phyloP scores from a whole-genome alignment of 1,140 invertebrate species.

The Bombyx mori region DNA sequence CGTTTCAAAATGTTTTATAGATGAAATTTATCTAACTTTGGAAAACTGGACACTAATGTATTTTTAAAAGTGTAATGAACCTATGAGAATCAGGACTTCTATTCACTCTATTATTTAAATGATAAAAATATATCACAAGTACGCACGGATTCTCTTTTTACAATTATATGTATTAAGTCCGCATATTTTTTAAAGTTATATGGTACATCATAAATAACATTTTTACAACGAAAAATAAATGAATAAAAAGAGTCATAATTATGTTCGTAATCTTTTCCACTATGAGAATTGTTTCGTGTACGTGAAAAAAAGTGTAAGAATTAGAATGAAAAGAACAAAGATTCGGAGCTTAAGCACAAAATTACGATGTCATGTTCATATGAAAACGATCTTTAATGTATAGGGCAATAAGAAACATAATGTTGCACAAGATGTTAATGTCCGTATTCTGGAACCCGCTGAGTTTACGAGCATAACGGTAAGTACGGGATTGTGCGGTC shows the following conservation, averaged over 20 bases:
- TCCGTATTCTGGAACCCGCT: slow-evolving; percentile 30
- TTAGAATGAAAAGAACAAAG: slow-evolving; percentile 49
- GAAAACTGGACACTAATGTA: no score
- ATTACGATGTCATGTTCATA: not conserved
- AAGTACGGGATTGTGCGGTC: slow-evolving; percentile 44
- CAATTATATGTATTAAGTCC: no score
- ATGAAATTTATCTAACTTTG: no score
- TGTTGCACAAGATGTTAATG: slow-evolving; percentile 16
- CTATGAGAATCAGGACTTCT: no score
- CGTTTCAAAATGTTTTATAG: no score
- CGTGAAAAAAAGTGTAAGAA: slow-evolving; percentile 38
- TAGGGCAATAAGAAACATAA: slow-evolving; percentile 17
- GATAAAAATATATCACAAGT: no score
- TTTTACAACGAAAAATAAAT: no score
- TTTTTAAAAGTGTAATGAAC: no score
- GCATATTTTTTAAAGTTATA: no score
- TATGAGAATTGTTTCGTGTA: slow-evolving; percentile 50
- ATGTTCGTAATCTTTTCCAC: slow-evolving; percentile 52
- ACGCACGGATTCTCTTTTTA: no score
- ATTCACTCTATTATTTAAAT: no score
- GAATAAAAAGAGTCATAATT: slow-evolving; percentile 29
- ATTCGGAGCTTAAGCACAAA: not conserved
- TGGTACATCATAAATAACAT: no score
- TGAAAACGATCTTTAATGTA: slow-evolving; percentile 18
- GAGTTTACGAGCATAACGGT: slow-evolving; percentile 60